Base-by-base conservation (phyloP, 2,888 invertebrate genomes). In the Tenthredo mesomela region DNA sequence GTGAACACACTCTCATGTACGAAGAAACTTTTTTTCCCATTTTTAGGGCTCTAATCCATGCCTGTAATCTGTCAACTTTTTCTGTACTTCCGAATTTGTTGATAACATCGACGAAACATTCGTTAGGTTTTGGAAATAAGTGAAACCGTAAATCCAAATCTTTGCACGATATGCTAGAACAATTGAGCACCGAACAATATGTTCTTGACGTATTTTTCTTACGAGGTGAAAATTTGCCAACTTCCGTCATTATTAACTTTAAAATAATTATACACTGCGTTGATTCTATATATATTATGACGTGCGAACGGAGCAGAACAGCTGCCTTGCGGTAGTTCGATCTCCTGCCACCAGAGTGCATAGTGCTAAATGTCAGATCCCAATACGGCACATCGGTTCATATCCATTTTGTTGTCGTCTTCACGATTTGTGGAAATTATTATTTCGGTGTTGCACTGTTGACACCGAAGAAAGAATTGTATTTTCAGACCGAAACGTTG, bases 1-100 rank as follows among this genome's bases (percentile, higher is more conserved):
- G 61, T 12, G 78, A 86, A 78, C 86, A 85, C 58, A 86, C 82
- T 80, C 61, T 50, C 84, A 82, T 86, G 10, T 18, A 33, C 21
- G 58, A 1, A 7, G 80, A 65, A 25, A 83, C 47, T 73, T 80
- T 70, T 78, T 78, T 80, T 7, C 84, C 84, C 2, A 83, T 85
- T 65, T 43, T 37, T 15, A 86, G 33, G 29, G 67, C 83, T 82
- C n/a, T 29, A 54, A 73, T 40, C 84, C 85, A 85, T 37, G 61
- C 84, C 21, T 73, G 78, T 21, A 15, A 37, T 29, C 73, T 54
- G 21, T 85, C 85, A 25, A 85, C 54, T 75, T 65, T 82, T 65
- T 85, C 85, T 15, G 12, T 2, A 37, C 70, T 21, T 61, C 80
- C 84, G 43, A 50, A 71, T 54, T 78, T 58, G 58, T 85, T 86